phyloP scores from a whole-genome alignment of 2,888 invertebrate species.

The Timandra comae region DNA sequence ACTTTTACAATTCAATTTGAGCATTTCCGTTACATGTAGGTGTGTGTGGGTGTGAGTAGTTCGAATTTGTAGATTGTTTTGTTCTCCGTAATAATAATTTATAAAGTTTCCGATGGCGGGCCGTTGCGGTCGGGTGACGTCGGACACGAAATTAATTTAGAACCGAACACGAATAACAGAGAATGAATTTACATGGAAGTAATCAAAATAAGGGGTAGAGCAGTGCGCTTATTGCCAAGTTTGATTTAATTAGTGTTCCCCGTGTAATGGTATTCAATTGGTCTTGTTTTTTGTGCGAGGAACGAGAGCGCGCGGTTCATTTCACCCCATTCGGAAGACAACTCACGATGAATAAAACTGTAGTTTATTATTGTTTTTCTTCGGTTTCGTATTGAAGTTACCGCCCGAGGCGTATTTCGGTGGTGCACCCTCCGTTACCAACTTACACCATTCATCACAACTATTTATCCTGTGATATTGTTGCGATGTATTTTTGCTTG shows the following conservation, averaged over 20 bases:
- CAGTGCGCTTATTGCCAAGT: constrained; percentile 40
- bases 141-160: constrained; percentile 57
- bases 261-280: constrained; percentile 45
- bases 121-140: constrained; percentile 43
- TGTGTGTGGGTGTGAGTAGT: constrained; percentile 23
- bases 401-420: constrained; percentile 13
- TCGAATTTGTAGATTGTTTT: constrained; percentile 52
- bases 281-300: constrained; percentile 37
- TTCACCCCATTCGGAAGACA: constrained; percentile 11
- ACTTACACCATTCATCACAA: constrained; percentile 1
- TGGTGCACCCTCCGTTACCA: not conserved
- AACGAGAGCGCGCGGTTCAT: constrained; percentile 23
- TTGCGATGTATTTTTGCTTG: not conserved
- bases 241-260: constrained; percentile 54
- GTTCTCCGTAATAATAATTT: constrained; percentile 56
- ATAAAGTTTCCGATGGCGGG: constrained; percentile 52
- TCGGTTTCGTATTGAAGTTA: constrained; percentile 10
- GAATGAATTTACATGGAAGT: constrained; percentile 58
- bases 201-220: constrained; percentile 57
- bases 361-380: constrained; percentile 16
- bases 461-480: constrained; percentile 7
- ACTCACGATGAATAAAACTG: constrained; percentile 11
- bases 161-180: constrained; percentile 50
- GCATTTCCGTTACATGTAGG: constrained; percentile 31
- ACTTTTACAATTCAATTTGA: constrained; percentile 53